Percentiles rank a stretch among this genome's conserved stretches.
These are phyloP conservation scores for Hybognathus amarus DNA, from an alignment of 2,797 vertebrate species.

Conservation along the genomic window DNA sequence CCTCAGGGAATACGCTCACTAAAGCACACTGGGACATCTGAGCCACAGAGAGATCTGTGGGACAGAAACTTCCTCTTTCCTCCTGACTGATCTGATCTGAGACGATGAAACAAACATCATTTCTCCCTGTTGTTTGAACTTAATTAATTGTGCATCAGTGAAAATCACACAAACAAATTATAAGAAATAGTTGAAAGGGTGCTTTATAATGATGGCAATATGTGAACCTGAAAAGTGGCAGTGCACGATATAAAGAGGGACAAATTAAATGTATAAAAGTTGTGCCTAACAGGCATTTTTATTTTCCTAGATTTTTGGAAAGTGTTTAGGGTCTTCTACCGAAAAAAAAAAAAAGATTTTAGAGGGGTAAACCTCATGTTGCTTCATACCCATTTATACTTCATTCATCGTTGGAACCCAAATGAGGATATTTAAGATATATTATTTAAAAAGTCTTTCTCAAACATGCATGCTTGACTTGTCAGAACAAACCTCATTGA, in stretches of 20 bases:
- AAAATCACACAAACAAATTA: constrained; percentile 23
- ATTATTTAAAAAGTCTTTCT: background rate
- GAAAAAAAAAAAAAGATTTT: background rate
- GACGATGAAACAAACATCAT: constrained; percentile 31
- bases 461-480: background rate
- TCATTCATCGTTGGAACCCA: background rate
- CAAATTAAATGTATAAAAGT: background rate
- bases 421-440: background rate
- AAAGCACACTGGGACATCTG: constrained; percentile 46
- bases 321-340: too few relatives aligned
- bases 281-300: background rate
- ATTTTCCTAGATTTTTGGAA: too few relatives aligned
- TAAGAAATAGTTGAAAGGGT: constrained; percentile 20
- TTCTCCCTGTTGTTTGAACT: constrained; percentile 1
- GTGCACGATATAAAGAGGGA: background rate
- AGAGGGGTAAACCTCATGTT: background rate
- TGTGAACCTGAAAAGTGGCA: background rate
- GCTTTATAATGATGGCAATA: background rate
- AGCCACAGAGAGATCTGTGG: constrained; percentile 7
- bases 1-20: constrained; percentile 34
- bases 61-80: constrained; percentile 33
- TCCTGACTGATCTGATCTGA: constrained; percentile 42
- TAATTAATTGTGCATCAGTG: constrained; percentile 12
- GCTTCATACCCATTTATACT: background rate
- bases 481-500: background rate